These are phyloP conservation scores for Suricata suricatta DNA, from an alignment of 2,113 vertebrate genomes.

Conservation along the genomic window DNA sequence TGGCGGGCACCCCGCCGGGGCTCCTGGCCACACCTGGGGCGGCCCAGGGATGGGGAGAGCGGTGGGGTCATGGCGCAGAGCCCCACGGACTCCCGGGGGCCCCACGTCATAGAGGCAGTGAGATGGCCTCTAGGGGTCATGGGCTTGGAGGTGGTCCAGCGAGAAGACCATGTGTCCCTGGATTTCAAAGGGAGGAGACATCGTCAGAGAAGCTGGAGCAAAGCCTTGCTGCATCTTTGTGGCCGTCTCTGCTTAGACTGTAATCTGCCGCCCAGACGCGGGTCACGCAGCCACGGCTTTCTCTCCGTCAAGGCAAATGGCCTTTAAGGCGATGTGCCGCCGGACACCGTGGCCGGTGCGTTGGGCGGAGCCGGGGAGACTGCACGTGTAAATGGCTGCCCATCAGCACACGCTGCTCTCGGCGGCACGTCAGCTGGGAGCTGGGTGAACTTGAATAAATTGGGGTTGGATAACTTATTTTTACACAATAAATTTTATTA, in stretches of 20 bases:
- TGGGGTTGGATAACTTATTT: conserved; percentile 71
- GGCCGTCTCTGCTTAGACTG: not conserved
- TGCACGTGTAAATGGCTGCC: not conserved
- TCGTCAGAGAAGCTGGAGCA: rapidly evolving
- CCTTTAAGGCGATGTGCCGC: rapidly evolving
- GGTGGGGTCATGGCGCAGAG: rapidly evolving
- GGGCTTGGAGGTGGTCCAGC: rapidly evolving
- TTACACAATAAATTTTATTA: conserved; percentile 73
- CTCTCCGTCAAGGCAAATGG: rapidly evolving
- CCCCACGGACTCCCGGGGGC: rapidly evolving
- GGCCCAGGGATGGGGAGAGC: not conserved
- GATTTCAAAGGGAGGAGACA: not conserved
- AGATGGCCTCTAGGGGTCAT: not conserved
- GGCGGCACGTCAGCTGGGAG: not conserved
- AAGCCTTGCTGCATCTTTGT: rapidly evolving
- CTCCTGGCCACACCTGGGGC: rapidly evolving
- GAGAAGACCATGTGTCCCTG: rapidly evolving
- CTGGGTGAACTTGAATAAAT: not conserved
- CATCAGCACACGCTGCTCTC: not conserved
- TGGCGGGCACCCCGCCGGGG: too few species aligned
- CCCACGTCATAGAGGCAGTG: not conserved
- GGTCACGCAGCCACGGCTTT: rapidly evolving
- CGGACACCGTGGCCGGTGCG: not conserved
- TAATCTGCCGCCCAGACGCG: rapidly evolving
- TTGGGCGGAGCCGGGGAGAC: not conserved